Conservation (phyloP, 2,888 invertebrate genomes). For the Tethea ocularis region DNA sequence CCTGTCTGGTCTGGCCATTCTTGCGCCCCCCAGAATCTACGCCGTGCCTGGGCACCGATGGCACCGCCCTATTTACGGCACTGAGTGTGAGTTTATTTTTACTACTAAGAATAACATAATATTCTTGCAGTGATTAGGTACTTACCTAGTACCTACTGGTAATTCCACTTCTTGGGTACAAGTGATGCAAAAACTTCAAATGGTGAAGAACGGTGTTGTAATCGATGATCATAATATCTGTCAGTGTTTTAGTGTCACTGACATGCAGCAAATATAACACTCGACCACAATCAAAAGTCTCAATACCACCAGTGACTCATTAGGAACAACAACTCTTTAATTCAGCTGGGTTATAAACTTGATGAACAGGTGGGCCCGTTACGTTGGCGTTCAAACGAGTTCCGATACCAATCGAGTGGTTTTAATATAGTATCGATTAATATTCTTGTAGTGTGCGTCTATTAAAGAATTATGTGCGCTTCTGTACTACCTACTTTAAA, state of each 20-base stretch:
- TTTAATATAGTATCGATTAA: conserved; percentile 46
- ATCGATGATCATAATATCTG: conserved; percentile 35
- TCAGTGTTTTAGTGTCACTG: conserved; percentile 37
- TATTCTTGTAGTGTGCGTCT: neutral
- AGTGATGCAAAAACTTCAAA: conserved; percentile 7
- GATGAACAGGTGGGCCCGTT: conserved; percentile 61
- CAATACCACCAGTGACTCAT: conserved; percentile 7
- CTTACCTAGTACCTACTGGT: neutral
- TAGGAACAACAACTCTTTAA: conserved; percentile 13
- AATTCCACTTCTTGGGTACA: neutral
- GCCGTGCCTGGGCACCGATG: too few relatives aligned
- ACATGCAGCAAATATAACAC: conserved; percentile 30
- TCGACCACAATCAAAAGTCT: conserved; percentile 17
- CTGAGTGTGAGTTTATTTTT: too few relatives aligned
- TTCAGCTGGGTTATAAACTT: conserved; percentile 36
- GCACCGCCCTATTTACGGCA: too few relatives aligned
- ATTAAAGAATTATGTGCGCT: conserved; percentile 25
- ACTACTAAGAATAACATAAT: too few relatives aligned
- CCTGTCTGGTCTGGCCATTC: too few relatives aligned
- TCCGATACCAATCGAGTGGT: conserved; percentile 43
- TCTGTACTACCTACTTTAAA: conserved; percentile 22
- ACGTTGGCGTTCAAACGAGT: conserved; percentile 48
- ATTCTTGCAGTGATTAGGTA: too few relatives aligned
- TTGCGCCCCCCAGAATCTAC: too few relatives aligned
- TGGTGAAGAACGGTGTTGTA: conserved; percentile 36